A percentile compares a stretch with the other conserved stretches of the same genome.
These are phyloP conservation scores for Drosophila pseudotalamancana DNA, from an alignment of 2,888 invertebrate genomes.

Conservation along the genomic window DNA sequence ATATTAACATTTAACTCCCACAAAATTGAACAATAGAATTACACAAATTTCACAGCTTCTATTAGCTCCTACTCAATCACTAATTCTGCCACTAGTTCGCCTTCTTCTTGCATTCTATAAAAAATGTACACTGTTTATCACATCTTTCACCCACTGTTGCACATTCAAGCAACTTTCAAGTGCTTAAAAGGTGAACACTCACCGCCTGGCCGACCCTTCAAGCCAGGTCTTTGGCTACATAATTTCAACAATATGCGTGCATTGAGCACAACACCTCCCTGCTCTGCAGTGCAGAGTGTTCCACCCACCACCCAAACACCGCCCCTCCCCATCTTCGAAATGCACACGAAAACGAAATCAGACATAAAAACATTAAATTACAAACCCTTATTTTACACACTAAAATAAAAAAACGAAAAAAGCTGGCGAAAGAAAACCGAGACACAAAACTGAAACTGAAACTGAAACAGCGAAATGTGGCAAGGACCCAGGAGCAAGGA, in stretches of 20 bases:
- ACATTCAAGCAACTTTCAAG: slow-evolving; percentile 37
- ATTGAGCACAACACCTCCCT: slow-evolving; percentile 47
- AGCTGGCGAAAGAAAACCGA: slow-evolving; percentile 57
- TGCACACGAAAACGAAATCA: slow-evolving; percentile 73
- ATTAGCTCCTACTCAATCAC: background rate
- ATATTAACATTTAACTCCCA: too few relatives aligned
- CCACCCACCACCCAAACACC: slow-evolving; percentile 18
- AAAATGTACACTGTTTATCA: background rate
- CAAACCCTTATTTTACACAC: slow-evolving; percentile 81
- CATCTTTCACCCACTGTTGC: slow-evolving; percentile 36
- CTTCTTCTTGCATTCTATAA: background rate
- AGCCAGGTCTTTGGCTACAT: slow-evolving; percentile 65
- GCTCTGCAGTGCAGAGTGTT: slow-evolving; percentile 1
- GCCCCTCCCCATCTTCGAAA: slow-evolving; percentile 11
- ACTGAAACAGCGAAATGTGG: slow-evolving; percentile 59
- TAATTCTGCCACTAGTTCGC: background rate
- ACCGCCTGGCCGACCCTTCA: slow-evolving; percentile 6
- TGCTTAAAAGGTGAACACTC: slow-evolving; percentile 67
- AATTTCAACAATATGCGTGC: slow-evolving; percentile 82
- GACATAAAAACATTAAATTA: slow-evolving; percentile 82
- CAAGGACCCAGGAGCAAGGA: slow-evolving; percentile 66
- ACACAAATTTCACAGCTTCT: too few relatives aligned
- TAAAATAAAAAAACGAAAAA: slow-evolving; percentile 56
- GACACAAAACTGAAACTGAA: slow-evolving; percentile 63
- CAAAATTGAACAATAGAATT: too few relatives aligned